phyloP scores from a whole-genome alignment of 2,797 vertebrate species.

The Oceanodroma leucorhoa region DNA sequence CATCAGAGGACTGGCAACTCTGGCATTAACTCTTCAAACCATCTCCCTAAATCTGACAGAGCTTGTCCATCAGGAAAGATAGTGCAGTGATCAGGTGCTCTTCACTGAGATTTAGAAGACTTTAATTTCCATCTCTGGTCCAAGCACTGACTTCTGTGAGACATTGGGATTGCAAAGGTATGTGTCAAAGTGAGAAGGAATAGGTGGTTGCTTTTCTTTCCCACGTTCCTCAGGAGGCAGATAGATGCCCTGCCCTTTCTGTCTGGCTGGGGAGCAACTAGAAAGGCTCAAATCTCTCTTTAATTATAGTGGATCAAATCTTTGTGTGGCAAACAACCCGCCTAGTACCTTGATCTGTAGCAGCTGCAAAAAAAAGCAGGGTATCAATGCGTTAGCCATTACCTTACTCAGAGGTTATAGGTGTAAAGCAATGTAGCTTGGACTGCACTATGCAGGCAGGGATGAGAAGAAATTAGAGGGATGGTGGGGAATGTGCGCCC shows the following conservation, averaged over 20 bases:
- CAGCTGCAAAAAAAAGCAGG: not conserved
- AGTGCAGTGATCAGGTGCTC: not conserved
- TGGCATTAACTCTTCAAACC: not conserved
- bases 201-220: not conserved
- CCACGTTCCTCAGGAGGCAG: not conserved
- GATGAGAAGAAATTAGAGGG: not conserved
- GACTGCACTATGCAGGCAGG: not conserved
- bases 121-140: not conserved
- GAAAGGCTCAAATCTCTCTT: not conserved
- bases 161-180: not conserved
- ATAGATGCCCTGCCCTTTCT: not conserved
- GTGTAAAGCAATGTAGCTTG: rapidly evolving
- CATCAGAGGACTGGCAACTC: not conserved
- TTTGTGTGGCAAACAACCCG: not conserved
- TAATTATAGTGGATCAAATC: not conserved
- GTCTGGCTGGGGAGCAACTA: not conserved
- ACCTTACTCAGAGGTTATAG: no score
- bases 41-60: not conserved
- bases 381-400: not conserved
- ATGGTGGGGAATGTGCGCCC: not conserved
- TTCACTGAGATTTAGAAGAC: not conserved
- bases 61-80: not conserved
- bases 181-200: not conserved
- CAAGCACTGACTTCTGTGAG: not conserved
- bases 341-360: not conserved